Base-by-base conservation (phyloP, 2,113 vertebrate genomes). In the Antidorcas marsupialis region DNA sequence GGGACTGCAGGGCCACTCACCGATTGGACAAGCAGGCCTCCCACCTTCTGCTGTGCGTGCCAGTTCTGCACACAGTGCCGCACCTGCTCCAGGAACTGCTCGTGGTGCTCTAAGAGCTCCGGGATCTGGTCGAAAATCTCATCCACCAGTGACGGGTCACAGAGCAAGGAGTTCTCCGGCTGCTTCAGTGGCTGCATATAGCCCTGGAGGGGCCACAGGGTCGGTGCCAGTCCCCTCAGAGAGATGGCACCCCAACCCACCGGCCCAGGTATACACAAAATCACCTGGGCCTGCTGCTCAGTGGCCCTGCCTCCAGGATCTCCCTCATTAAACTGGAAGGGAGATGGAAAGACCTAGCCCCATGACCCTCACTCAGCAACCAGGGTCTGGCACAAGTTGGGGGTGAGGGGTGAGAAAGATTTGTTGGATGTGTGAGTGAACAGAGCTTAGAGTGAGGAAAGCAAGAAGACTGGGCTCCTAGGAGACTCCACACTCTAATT, bases 111-210 rank as follows among this genome's bases (percentile, higher is more conserved):
- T 98, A 99, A 98, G 95, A 99, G 99, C 98, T 99, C 99, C 0
- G 99, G 99, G 98, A 99, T 99, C 98, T 99, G 99, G 98, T 99
- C 99, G 2, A 99, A 99, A 99, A 99, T 99, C 99, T 99, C 99
- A 0, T 99, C 99, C 98, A 99, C 99, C 98, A 99, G 99, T 0
- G 99, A 99, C 0, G 99, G 99, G 98, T 99, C 99, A 0, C 99
- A 99, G 16, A 99, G 99, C 97, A 99, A 95, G 0, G 99, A 99
- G 47, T 99, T 99, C 98, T 99, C 99, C 0, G 99, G 99, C 97
- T 99, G 99, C 98, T 99, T 99, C 98, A 99, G 98, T 0, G 99
- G 99, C 98, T 99, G 99, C 99, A 99, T 99, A 98, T 99, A 99
- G 81, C 99, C 99, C 99, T 99, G 98, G 0, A 2, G 76, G 71